Evolutionary conservation across 2,888 invertebrate genomes (phyloP).

Genomic region (Rhamphomyia laevipes): DNA sequence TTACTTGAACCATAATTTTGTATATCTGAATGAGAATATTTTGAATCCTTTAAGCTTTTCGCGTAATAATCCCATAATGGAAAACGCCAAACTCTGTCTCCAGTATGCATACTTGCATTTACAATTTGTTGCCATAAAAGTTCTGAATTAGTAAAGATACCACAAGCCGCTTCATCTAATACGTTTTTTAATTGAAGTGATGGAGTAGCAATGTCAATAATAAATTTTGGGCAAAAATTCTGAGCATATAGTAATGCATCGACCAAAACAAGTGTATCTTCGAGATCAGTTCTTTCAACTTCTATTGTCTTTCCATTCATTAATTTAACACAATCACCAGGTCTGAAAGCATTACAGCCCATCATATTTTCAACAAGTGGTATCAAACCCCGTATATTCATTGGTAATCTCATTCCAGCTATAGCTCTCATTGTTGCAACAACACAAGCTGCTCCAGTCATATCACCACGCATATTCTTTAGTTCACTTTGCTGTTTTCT

Average conservation of each 20-base stretch:
- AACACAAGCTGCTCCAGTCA: slow-evolving; percentile 76
- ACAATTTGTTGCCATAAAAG: slow-evolving; percentile 52
- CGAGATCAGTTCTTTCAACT: slow-evolving; percentile 59
- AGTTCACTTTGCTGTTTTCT: slow-evolving; percentile 40
- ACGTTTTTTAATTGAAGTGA: slow-evolving; percentile 55
- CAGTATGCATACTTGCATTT: slow-evolving; percentile 57
- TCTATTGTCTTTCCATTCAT: slow-evolving; percentile 62
- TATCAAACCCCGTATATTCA: slow-evolving; percentile 59
- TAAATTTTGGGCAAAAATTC: slow-evolving; percentile 47
- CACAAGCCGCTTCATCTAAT: slow-evolving; percentile 55
- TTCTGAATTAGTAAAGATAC: slow-evolving; percentile 60
- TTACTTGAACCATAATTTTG: slow-evolving; percentile 36
- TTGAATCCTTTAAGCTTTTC: background rate
- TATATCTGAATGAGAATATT: slow-evolving; percentile 1
- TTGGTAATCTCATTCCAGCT: slow-evolving; percentile 54
- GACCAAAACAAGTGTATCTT: slow-evolving; percentile 62
- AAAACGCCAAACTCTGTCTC: slow-evolving; percentile 75
- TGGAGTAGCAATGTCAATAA: slow-evolving; percentile 69
- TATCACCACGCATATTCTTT: slow-evolving; percentile 60
- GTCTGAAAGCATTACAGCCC: slow-evolving; percentile 62
- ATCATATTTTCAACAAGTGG: slow-evolving; percentile 75
- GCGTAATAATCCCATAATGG: slow-evolving; percentile 66
- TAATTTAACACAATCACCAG: slow-evolving; percentile 64
- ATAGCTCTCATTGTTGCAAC: slow-evolving; percentile 58
- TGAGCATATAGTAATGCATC: slow-evolving; percentile 69